Evolutionary conservation across 2,797 vertebrate genomes (phyloP).

Genomic region (Leucoraja ocellata): DNA sequence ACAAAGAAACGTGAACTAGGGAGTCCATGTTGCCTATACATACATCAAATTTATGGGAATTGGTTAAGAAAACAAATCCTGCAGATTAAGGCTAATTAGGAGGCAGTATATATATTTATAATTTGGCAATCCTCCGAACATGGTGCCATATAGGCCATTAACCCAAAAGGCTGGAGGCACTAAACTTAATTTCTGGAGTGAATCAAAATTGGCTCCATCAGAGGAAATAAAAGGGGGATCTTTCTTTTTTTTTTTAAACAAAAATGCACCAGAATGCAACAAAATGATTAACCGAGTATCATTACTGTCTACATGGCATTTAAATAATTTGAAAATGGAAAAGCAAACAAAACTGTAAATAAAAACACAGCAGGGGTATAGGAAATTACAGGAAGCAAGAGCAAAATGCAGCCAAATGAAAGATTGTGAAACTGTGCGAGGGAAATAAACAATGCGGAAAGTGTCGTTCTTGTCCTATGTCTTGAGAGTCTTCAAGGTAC

Average conservation of each 20-base stretch:
- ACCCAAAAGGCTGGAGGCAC: not conserved
- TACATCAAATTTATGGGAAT: not conserved
- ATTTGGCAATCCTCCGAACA: not conserved
- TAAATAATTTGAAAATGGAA: not conserved
- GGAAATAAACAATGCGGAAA: not conserved
- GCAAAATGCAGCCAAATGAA: not conserved
- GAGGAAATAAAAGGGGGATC: not conserved
- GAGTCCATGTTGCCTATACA: not conserved
- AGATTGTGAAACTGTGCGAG: not conserved
- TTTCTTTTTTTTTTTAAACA: not conserved
- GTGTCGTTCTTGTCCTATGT: too few relatives aligned
- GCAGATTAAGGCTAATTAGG: not conserved
- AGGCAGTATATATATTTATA: not conserved
- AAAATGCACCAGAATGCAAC: not conserved
- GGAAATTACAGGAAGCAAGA: not conserved
- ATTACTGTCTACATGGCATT: not conserved
- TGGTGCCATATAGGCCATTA: not conserved
- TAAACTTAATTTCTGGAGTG: slow-evolving; percentile 1
- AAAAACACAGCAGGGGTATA: not conserved
- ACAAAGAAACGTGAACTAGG: not conserved
- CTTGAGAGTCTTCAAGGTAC: too few relatives aligned
- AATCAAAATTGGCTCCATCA: slow-evolving; percentile 10
- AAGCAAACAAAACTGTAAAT: not conserved
- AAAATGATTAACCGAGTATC: not conserved
- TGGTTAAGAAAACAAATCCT: not conserved